phyloP scores from a whole-genome alignment of 2,888 invertebrate genomes.

The Priapulus caudatus region DNA sequence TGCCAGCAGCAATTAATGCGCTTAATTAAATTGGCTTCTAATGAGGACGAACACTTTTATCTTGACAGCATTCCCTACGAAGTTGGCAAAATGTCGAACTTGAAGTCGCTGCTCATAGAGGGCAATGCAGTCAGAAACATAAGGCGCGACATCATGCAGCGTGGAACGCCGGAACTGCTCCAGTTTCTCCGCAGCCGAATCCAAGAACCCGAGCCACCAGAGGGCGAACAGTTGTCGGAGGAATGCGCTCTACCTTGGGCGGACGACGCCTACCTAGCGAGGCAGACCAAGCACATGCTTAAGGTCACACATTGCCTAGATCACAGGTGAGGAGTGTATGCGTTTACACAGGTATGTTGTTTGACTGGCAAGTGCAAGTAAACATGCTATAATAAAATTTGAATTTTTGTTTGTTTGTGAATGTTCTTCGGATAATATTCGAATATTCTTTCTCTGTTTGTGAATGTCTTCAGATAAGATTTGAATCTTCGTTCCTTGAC shows the following conservation, averaged over 20 bases:
- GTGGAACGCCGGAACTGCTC: constrained; percentile 67
- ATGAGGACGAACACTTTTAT: no score
- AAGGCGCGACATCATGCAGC: constrained; percentile 61
- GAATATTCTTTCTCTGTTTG: no score
- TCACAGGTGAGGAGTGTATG: no score
- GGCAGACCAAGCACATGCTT: constrained; percentile 2
- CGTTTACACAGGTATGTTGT: no score
- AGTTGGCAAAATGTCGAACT: constrained; percentile 56
- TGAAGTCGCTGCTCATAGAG: constrained; percentile 68
- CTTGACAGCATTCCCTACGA: constrained; percentile 52
- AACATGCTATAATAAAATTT: no score
- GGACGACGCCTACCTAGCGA: constrained; percentile 13
- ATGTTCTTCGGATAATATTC: no score
- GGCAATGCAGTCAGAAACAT: constrained; percentile 73
- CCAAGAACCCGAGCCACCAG: constrained; percentile 31
- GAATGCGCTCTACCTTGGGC: constrained; percentile 13
- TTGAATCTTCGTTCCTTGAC: no score
- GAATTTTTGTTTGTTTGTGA: no score
- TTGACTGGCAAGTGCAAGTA: no score
- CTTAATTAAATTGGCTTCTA: no score
- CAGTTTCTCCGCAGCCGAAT: constrained; percentile 47
- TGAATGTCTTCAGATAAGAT: no score
- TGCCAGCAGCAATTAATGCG: no score
- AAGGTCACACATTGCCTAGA: neutral
- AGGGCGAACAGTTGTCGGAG: constrained; percentile 8